Conservation (phyloP, 2,797 vertebrate species). For the Acrossocheilus wenchowensis region DNA sequence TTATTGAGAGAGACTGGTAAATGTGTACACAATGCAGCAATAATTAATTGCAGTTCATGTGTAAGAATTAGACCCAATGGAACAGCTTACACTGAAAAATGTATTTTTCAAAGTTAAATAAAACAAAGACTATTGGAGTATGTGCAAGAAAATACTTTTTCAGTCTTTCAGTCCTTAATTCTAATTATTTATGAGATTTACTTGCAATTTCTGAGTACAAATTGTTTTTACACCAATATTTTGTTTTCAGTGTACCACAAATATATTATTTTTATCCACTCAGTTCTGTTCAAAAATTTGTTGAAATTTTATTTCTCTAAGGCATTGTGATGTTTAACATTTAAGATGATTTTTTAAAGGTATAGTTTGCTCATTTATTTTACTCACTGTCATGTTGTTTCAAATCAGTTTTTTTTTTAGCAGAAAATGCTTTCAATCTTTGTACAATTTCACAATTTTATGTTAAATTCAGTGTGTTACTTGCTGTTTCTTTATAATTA, state of each 20-base stretch:
- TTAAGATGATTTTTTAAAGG: not conserved
- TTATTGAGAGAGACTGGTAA: conserved; percentile 10
- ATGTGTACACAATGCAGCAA: not conserved
- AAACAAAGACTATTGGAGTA: not conserved
- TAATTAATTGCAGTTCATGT: conserved; percentile 12
- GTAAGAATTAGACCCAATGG: conserved; percentile 6
- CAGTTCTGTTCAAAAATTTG: not conserved
- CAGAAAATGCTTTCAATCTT: not conserved
- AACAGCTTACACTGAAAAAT: not conserved
- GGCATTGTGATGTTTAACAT: not conserved
- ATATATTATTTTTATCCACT: not conserved
- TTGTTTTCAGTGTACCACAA: not conserved
- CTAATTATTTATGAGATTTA: not conserved
- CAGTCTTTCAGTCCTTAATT: not conserved
- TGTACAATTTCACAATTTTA: too few species aligned
- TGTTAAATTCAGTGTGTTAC: too few species aligned
- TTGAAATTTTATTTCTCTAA: not conserved
- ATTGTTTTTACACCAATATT: not conserved
- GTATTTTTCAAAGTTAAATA: not conserved
- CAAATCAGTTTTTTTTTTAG: not conserved
- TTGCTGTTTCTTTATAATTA: not conserved
- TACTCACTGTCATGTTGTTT: not conserved
- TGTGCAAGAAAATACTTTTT: not conserved
- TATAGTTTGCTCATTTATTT: not conserved
- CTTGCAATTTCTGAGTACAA: not conserved